Evolutionary conservation across 2,888 invertebrate species (phyloP).

Genomic region (Cancer borealis): DNA sequence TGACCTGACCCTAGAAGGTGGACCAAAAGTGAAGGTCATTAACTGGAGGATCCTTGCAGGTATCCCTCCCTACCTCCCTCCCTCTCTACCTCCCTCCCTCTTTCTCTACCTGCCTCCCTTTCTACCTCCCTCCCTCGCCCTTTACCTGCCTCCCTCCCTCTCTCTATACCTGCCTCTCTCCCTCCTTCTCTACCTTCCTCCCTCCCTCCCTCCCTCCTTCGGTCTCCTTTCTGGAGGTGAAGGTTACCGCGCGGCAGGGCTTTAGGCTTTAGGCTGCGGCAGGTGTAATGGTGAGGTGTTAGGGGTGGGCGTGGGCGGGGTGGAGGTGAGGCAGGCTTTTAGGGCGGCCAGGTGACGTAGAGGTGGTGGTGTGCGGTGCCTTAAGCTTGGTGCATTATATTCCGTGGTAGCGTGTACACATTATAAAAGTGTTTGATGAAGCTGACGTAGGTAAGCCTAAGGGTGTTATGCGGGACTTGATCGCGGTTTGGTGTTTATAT

Average conservation of each 20-base stretch:
- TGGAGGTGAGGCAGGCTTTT: background rate
- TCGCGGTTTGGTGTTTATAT: background rate
- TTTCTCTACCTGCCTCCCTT: no score
- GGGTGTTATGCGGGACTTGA: no score
- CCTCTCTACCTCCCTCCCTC: background rate
- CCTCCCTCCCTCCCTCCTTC: background rate
- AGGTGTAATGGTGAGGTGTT: background rate
- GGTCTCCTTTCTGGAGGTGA: background rate
- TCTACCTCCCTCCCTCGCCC: no score
- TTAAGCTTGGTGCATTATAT: background rate
- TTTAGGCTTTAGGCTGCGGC: constrained; percentile 5
- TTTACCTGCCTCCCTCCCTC: no score
- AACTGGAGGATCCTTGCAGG: background rate
- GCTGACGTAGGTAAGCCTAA: background rate
- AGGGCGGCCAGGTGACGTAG: background rate
- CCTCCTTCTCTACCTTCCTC: background rate
- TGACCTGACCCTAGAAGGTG: background rate
- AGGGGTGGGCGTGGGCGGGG: background rate
- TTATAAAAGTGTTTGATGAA: background rate
- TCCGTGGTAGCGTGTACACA: background rate
- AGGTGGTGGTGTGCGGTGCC: background rate
- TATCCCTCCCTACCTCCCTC: background rate
- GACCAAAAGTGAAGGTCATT: background rate
- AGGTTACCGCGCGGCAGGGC: background rate
- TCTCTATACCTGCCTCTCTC: no score